A percentile compares a stretch with the other conserved stretches of the same genome.
These are phyloP conservation scores for Poecilia latipinna DNA, from an alignment of 2,113 vertebrate genomes.

Conservation along the genomic window DNA sequence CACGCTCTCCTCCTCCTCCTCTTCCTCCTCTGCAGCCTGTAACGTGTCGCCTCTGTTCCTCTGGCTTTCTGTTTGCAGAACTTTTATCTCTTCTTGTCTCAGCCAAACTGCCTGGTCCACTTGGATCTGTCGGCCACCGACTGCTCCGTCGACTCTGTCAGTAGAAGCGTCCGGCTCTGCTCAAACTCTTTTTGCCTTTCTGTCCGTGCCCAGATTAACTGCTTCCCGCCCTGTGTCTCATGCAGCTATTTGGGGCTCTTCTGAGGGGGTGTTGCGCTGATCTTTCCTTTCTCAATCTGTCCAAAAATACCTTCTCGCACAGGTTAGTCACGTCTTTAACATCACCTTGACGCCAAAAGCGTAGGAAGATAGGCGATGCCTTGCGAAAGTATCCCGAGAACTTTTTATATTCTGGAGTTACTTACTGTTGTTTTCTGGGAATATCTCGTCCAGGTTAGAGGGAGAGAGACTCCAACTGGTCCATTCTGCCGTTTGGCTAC, in stretches of 20 bases:
- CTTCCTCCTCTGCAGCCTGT: background rate
- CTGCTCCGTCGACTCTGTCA: constrained; percentile 87
- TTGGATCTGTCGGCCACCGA: constrained; percentile 90
- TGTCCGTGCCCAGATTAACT: constrained; percentile 40
- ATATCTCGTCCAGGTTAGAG: background rate
- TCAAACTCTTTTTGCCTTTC: constrained; percentile 6
- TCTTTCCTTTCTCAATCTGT: constrained; percentile 88
- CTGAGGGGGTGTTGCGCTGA: constrained; percentile 88
- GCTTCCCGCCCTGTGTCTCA: constrained; percentile 60
- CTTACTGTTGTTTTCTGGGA: too few relatives aligned
- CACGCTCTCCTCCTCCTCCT: background rate
- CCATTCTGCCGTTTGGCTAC: background rate
- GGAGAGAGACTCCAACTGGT: background rate
- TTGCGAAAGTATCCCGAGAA: background rate
- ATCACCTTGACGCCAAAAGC: constrained; percentile 39
- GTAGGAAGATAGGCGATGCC: background rate
- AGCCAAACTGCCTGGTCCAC: constrained; percentile 90
- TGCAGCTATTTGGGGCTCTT: constrained; percentile 86
- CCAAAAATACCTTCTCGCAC: constrained; percentile 88
- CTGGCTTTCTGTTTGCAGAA: constrained; percentile 58
- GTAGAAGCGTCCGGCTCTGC: constrained; percentile 41
- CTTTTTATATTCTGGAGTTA: background rate
- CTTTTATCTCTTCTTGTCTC: constrained; percentile 86
- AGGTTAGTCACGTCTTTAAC: constrained; percentile 77
- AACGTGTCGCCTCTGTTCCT: constrained; percentile 8